These are phyloP conservation scores for Sterna hirundo DNA, from an alignment of 2,113 vertebrate species.

Conservation along the genomic window DNA sequence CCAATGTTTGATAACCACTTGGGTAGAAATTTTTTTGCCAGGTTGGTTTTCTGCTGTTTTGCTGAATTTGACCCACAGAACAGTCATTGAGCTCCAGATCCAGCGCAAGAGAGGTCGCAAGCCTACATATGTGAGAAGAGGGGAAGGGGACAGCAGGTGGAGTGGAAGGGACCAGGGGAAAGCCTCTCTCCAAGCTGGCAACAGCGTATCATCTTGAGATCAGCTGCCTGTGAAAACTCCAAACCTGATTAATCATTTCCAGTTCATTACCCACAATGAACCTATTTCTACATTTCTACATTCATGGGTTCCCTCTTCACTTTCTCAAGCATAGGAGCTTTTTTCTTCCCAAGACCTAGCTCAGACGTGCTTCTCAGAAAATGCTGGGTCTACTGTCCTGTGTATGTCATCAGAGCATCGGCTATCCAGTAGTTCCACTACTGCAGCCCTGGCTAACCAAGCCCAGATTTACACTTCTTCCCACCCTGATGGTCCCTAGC, in stretches of 20 bases:
- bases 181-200: not conserved
- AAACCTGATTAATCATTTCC: not conserved
- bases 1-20: not conserved
- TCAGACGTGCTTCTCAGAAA: not conserved
- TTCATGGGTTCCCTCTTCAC: not conserved
- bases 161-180: not conserved
- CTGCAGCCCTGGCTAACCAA: not conserved
- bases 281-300: not conserved
- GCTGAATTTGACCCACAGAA: not conserved
- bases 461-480: not conserved
- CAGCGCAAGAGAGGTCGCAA: not conserved
- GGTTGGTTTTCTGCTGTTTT: not conserved
- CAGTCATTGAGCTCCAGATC: not conserved
- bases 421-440: not conserved
- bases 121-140: not conserved
- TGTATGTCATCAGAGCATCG: not conserved
- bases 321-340: not conserved
- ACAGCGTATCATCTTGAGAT: not conserved
- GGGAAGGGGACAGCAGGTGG: fast-evolving
- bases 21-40: not conserved
- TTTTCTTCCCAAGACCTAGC: not conserved
- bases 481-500: not conserved
- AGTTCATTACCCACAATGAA: not conserved
- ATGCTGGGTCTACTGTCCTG: not conserved
- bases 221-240: not conserved